Evolutionary conservation across 1,140 invertebrate species (phyloP), one percentile per base, ranked within the genome.

Genomic region (Zaprionus ghesquierei): DNA sequence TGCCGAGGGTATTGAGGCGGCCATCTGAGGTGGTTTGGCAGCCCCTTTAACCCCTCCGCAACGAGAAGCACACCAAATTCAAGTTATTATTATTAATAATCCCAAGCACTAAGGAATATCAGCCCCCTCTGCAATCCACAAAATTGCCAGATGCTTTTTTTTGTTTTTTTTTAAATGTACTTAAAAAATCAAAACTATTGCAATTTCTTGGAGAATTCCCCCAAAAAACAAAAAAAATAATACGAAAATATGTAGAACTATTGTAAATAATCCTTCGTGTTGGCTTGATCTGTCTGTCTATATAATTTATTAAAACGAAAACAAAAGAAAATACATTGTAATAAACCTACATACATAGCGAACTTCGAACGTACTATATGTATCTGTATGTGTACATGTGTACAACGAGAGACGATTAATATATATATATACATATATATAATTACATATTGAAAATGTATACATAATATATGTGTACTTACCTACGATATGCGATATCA

Each of bases 291-390:
- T 25, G 33, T 27, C 55, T 25, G 33, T 74, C 63, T 63, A 87
- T 71, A 89, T 89, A 89, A 87, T 87, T 89, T 89, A 87, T 87
- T 86, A 53, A 75, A 81, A 71, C 58, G 35, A 71, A 73, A 69
- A 55, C 31, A 70, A 73, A 68, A 65, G 33, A 31, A 69, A 73
- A 81, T 56, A 69, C 51, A 71, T 65, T 44, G 29, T 33, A 66
- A 59, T 35, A 35, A 71, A 50, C 49, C 41, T 56, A 38, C 12
- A 58, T 27, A 50, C 25, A 23, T 51, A 35, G 10, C n/a, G n/a
- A 53, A 38, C 41, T 62, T 31, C 20, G 56, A 29, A 51, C 49
- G 60, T 62, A 41, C 35, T 41, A 41, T 41, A 35, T 35, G 20
- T 51, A 53, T 62, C 60, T 29, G 46, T 41, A n/a, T 61, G 49